Conservation (phyloP, 2,888 invertebrate genomes). For the Anthrax anthrax region DNA sequence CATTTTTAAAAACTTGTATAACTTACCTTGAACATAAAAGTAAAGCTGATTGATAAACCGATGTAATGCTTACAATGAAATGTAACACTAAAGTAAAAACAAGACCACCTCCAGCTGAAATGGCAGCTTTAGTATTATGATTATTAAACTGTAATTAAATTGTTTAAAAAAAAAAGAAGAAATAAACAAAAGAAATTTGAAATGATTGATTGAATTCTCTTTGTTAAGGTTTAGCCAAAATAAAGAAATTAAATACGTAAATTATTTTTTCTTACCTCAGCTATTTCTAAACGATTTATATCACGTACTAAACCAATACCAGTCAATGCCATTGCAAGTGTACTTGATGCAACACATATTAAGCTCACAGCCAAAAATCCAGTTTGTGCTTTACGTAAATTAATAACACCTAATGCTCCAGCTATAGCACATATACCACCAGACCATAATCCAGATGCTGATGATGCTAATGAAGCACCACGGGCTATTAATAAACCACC, state of each 20-base stretch:
- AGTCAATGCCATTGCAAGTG: conserved; percentile 31
- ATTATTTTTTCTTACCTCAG: conserved; percentile 16
- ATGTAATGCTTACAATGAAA: conserved; percentile 30
- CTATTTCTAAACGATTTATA: conserved; percentile 25
- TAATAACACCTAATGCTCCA: conserved; percentile 32
- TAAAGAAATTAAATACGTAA: too few relatives aligned
- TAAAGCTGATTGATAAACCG: conserved; percentile 30
- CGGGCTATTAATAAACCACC: conserved; percentile 30
- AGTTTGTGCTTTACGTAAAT: conserved; percentile 30
- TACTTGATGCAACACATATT: conserved; percentile 33
- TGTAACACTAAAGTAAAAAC: conserved; percentile 29
- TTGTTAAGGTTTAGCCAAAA: not conserved
- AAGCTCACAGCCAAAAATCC: conserved; percentile 32
- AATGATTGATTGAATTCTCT: not conserved
- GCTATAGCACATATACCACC: conserved; percentile 30
- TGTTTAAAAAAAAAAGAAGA: too few relatives aligned
- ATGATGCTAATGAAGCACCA: conserved; percentile 26
- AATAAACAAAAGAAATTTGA: conserved; percentile 6
- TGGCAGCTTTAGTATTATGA: conserved; percentile 24
- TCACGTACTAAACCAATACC: conserved; percentile 32
- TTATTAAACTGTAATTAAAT: conserved; percentile 19
- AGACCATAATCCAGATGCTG: conserved; percentile 32
- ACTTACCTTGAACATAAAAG: conserved; percentile 32
- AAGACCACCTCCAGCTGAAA: conserved; percentile 30
- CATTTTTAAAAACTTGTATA: too few relatives aligned